Conservation (phyloP, 2,113 vertebrate genomes). For the Elgaria multicarinata region DNA sequence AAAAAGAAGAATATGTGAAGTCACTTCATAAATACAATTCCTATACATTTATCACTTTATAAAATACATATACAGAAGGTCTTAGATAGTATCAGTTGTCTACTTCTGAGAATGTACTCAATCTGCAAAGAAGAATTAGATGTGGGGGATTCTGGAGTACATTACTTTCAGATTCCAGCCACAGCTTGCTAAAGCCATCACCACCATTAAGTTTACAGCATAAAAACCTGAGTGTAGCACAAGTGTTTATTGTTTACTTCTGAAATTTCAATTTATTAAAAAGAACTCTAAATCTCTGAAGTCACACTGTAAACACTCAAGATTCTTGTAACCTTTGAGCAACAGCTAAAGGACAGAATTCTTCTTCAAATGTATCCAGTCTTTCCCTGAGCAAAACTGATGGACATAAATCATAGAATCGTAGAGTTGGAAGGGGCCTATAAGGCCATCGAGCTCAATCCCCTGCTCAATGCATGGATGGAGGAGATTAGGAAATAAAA, state of each 20-base stretch:
- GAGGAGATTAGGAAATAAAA: background rate
- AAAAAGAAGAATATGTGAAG: constrained; percentile 14
- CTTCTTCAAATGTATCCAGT: background rate
- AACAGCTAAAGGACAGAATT: background rate
- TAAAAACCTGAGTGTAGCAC: background rate
- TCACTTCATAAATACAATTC: background rate
- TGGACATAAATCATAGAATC: background rate
- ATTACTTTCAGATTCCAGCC: background rate
- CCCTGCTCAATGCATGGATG: background rate
- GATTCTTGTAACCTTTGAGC: background rate
- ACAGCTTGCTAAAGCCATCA: background rate
- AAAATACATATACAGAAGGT: background rate
- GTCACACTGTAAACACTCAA: background rate
- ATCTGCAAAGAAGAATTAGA: background rate
- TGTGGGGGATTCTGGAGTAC: background rate
- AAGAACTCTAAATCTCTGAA: background rate
- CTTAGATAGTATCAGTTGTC: background rate
- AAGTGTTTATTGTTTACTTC: background rate
- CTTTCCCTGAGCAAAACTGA: background rate
- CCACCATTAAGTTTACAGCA: background rate
- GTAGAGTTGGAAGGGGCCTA: no score
- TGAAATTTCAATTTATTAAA: background rate
- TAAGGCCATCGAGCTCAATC: no score
- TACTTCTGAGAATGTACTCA: background rate
- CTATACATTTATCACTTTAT: background rate